A percentile compares a stretch with the other conserved stretches of the same genome.
phyloP scores from a whole-genome alignment of 2,888 invertebrate species.

The Caenorhabditis sp. region DNA sequence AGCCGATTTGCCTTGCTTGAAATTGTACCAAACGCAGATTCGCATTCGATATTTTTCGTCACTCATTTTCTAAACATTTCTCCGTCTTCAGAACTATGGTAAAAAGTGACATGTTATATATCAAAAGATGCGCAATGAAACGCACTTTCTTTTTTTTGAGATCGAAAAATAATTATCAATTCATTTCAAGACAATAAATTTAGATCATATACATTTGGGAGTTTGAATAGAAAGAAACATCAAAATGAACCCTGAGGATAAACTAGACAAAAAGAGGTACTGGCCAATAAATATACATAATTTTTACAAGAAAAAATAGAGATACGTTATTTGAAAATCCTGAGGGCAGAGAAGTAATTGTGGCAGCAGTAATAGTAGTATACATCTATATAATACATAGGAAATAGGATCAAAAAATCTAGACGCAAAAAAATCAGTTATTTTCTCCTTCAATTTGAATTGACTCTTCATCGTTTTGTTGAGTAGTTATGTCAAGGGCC shows the following conservation, averaged over 20 bases:
- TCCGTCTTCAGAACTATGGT: too few relatives aligned
- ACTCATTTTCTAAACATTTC: too few relatives aligned
- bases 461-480: background rate
- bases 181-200: background rate
- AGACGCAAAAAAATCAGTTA: background rate
- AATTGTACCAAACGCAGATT: too few relatives aligned
- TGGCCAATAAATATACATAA: background rate
- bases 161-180: too few relatives aligned
- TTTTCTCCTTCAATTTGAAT: background rate
- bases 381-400: background rate
- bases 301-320: background rate
- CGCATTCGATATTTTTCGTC: too few relatives aligned
- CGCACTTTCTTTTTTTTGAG: too few relatives aligned
- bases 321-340: background rate
- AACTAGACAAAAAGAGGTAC: background rate
- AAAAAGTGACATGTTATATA: too few relatives aligned
- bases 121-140: too few relatives aligned
- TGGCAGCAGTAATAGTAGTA: too few relatives aligned
- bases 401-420: background rate
- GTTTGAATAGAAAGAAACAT: background rate
- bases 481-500: background rate
- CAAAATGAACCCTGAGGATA: background rate
- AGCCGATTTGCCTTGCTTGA: too few relatives aligned
- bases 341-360: background rate
- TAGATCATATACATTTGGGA: background rate